phyloP scores from a whole-genome alignment of 2,888 invertebrate genomes.

The Drosophila hamatofila region DNA sequence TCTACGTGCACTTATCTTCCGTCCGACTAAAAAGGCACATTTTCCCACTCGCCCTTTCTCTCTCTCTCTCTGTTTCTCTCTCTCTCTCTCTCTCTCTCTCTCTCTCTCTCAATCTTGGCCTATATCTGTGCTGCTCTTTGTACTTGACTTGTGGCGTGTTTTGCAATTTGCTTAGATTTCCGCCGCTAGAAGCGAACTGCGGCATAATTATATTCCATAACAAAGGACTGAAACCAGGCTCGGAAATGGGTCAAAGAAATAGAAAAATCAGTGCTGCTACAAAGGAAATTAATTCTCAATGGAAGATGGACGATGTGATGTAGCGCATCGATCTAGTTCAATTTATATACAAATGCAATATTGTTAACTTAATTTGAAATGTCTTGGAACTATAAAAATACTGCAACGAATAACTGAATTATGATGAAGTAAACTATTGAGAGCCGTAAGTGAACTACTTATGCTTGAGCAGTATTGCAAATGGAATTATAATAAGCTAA shows the following conservation, averaged over 20 bases:
- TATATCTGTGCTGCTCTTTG: conserved; percentile 23
- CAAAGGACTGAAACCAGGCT: conserved; percentile 12
- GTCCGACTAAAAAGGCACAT: conserved; percentile 5
- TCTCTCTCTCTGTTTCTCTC: no score
- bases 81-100: no score
- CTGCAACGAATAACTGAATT: background rate
- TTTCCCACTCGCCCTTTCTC: background rate
- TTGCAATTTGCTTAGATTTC: conserved; percentile 70
- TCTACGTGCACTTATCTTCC: conserved; percentile 26
- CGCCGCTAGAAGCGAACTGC: conserved; percentile 31
- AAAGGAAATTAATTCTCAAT: background rate
- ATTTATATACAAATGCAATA: conserved; percentile 1
- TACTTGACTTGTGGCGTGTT: conserved; percentile 55
- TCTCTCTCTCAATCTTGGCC: no score
- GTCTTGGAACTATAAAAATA: background rate
- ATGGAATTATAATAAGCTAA: background rate
- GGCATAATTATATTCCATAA: conserved; percentile 30
- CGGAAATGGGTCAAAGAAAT: conserved; percentile 11
- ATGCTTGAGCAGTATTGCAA: background rate
- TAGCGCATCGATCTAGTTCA: background rate
- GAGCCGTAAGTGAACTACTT: background rate
- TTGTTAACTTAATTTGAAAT: background rate
- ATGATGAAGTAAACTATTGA: background rate
- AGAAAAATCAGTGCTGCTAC: background rate
- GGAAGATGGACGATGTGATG: background rate